Conservation (phyloP, 2,797 vertebrate species). For the Bradypodion pumilum region DNA sequence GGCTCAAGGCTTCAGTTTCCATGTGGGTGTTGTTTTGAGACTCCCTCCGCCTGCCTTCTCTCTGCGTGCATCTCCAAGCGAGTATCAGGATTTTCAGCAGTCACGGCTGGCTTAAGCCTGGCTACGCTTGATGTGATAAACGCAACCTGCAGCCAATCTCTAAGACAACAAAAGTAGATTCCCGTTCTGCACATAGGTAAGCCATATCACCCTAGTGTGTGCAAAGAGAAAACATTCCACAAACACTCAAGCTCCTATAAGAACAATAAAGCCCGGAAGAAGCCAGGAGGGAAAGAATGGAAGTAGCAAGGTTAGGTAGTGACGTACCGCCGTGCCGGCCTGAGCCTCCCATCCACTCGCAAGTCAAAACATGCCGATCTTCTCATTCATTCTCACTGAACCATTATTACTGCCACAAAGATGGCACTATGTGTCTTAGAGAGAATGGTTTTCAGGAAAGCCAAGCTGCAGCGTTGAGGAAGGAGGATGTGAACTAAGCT, state of each 20-base stretch:
- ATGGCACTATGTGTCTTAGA: not conserved
- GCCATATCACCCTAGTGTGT: not conserved
- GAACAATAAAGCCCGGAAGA: not conserved
- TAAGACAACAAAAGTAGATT: not conserved
- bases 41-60: not conserved
- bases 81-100: not conserved
- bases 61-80: not conserved
- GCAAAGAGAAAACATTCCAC: not conserved
- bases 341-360: not conserved
- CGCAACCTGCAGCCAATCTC: not conserved
- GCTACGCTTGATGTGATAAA: not conserved
- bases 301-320: not conserved
- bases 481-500: not conserved
- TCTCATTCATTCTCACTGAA: not conserved
- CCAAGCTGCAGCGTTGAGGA: not conserved
- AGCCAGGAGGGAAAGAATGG: not conserved
- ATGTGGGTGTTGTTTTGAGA: not conserved
- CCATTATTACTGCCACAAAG: not conserved
- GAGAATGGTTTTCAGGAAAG: not conserved
- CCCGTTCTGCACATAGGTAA: not conserved
- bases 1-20: not conserved
- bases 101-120: not conserved
- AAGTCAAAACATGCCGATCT: not conserved
- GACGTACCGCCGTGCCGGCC: not conserved
- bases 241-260: not conserved